These are phyloP conservation scores for Eulemur macaco DNA, from an alignment of 2,113 vertebrate species.

Conservation along the genomic window DNA sequence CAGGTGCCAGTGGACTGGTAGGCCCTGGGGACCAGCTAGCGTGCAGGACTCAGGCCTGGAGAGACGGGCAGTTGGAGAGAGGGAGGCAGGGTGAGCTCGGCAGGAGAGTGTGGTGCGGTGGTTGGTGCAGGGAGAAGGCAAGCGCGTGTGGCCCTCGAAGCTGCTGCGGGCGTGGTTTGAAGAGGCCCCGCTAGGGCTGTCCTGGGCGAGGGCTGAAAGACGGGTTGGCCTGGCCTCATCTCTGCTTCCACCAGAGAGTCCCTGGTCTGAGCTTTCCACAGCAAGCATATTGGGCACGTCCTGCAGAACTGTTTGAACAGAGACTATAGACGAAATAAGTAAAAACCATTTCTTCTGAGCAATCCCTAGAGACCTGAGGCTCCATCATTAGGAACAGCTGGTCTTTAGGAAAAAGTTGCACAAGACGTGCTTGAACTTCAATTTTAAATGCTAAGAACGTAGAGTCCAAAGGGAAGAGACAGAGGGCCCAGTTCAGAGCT, in stretches of 20 bases:
- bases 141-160: fast-evolving
- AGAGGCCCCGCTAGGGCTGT: not conserved
- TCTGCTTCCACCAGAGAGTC: not conserved
- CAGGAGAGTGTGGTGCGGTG: not conserved
- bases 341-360: not conserved
- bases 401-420: slow-evolving; percentile 20
- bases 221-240: not conserved
- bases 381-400: slow-evolving; percentile 41
- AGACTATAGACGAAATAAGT: not conserved
- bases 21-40: not conserved
- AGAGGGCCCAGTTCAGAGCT: not conserved
- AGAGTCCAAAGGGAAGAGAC: not conserved
- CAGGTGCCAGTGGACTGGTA: fast-evolving
- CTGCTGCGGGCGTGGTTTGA: not conserved
- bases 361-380: not conserved
- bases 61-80: not conserved
- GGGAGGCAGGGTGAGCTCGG: no score
- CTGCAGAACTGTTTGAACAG: not conserved
- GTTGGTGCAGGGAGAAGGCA: not conserved
- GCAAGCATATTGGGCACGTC: not conserved
- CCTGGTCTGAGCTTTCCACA: not conserved
- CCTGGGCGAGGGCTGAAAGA: not conserved
- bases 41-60: not conserved
- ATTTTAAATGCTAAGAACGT: not conserved
- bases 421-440: slow-evolving; percentile 10